Conservation (phyloP, 2,888 invertebrate species). For the Dryobota labecula region DNA sequence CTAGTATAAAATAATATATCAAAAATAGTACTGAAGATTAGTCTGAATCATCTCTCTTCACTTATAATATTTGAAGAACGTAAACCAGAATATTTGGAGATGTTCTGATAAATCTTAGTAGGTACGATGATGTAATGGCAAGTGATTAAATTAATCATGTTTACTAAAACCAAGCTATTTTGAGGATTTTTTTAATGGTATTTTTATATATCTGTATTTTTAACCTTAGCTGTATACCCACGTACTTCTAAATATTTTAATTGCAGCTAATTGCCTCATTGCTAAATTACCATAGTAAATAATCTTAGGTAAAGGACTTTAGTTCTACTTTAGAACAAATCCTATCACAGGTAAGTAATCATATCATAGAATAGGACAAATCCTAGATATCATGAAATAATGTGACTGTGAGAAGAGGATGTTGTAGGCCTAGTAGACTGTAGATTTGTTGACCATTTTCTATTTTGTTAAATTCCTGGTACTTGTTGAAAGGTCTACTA, state of each 20-base stretch:
- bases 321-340: neutral
- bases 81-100: neutral
- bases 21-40: too few relatives aligned
- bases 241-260: neutral
- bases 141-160: conserved; percentile 22
- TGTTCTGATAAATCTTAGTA: neutral
- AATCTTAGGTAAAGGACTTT: neutral
- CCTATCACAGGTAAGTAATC: too few relatives aligned
- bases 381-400: too few relatives aligned
- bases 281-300: conserved; percentile 12
- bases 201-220: neutral
- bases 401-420: too few relatives aligned
- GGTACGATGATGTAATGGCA: conserved; percentile 40
- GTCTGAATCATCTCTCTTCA: too few relatives aligned
- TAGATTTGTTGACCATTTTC: too few relatives aligned
- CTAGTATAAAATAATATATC: too few relatives aligned
- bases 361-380: neutral
- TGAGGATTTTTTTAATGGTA: neutral
- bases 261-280: neutral
- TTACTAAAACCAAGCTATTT: conserved; percentile 15
- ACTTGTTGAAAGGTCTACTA: too few relatives aligned
- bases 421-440: too few relatives aligned
- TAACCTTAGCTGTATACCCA: neutral
- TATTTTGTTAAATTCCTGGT: too few relatives aligned
- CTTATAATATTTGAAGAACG: neutral